These are phyloP conservation scores for Empis stercorea DNA, from an alignment of 2,888 invertebrate species.

Conservation along the genomic window DNA sequence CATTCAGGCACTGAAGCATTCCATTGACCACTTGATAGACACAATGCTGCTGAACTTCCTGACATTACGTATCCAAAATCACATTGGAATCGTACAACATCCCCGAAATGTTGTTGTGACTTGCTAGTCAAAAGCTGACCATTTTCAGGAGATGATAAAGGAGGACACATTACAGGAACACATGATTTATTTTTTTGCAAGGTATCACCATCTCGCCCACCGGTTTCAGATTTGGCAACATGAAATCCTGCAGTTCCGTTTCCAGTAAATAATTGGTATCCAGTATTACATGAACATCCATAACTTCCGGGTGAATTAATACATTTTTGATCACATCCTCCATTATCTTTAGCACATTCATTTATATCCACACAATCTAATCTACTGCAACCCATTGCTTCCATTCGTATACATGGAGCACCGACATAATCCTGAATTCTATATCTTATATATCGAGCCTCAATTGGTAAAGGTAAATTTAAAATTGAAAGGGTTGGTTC, in stretches of 20 bases:
- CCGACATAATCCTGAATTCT: constrained; percentile 76
- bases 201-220: constrained; percentile 76
- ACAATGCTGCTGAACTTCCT: constrained; percentile 73
- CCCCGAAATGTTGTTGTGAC: constrained; percentile 74
- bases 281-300: constrained; percentile 79
- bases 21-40: constrained; percentile 85
- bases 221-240: constrained; percentile 71
- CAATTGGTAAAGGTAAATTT: constrained; percentile 81
- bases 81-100: constrained; percentile 82
- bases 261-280: constrained; percentile 73
- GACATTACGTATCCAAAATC: constrained; percentile 89
- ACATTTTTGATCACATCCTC: constrained; percentile 89
- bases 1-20: constrained; percentile 88
- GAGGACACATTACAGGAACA: constrained; percentile 83
- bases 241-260: constrained; percentile 84
- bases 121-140: constrained; percentile 73
- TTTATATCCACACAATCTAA: constrained; percentile 81
- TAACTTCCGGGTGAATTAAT: constrained; percentile 79
- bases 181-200: constrained; percentile 89
- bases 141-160: constrained; percentile 64
- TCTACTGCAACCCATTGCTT: constrained; percentile 85
- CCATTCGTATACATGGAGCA: constrained; percentile 79
- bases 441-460: constrained; percentile 77
- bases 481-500: constrained; percentile 84
- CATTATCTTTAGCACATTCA: constrained; percentile 74